Evolutionary conservation across 2,113 vertebrate species (phyloP).

Genomic region (Coturnix japonica): DNA sequence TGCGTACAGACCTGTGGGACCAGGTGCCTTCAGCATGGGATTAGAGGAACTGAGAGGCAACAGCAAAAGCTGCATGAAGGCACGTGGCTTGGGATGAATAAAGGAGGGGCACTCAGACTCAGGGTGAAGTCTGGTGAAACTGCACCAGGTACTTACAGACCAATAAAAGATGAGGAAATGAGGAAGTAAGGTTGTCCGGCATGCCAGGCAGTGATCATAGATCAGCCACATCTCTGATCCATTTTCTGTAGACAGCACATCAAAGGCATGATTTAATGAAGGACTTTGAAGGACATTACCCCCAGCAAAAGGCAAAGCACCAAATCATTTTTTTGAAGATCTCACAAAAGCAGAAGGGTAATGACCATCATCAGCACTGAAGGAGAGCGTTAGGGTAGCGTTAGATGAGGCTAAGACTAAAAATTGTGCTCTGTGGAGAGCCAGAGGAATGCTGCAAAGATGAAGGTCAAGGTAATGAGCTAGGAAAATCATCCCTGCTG

Average conservation of each 20-base stretch:
- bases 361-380: background rate
- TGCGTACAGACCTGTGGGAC: background rate
- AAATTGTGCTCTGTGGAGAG: background rate
- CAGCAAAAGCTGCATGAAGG: background rate
- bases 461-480: background rate
- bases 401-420: background rate
- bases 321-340: background rate
- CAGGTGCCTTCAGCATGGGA: background rate
- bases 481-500: background rate
- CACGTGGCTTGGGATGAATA: no score
- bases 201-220: background rate
- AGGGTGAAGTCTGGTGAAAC: background rate
- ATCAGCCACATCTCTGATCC: background rate
- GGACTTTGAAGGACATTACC: background rate
- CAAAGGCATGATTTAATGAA: constrained; percentile 43
- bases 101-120: background rate
- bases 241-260: background rate
- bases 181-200: background rate
- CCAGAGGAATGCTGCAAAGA: background rate
- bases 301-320: background rate
- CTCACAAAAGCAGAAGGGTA: background rate
- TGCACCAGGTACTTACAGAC: fast-evolving
- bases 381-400: background rate
- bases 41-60: background rate
- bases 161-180: background rate